These are phyloP conservation scores for Fulica atra DNA, from an alignment of 2,113 vertebrate genomes.

Conservation along the genomic window DNA sequence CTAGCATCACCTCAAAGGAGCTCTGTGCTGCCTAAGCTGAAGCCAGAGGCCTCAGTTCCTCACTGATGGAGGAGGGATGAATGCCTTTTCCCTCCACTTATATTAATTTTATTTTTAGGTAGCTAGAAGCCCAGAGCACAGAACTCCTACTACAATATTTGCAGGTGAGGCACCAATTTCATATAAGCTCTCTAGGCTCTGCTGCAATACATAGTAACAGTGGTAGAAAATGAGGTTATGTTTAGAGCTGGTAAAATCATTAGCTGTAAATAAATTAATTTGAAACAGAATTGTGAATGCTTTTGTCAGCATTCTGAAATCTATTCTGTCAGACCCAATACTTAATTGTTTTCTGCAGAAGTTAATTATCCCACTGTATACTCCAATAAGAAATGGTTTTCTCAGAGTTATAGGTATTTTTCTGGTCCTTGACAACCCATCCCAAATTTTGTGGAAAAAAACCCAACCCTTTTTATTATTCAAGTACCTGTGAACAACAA, in stretches of 20 bases:
- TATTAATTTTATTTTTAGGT: neutral
- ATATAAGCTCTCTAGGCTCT: neutral
- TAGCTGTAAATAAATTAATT: neutral
- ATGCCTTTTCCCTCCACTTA: neutral
- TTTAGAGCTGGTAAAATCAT: constrained; percentile 14
- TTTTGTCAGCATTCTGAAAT: neutral
- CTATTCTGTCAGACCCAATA: neutral
- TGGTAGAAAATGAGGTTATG: neutral
- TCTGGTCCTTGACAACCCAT: neutral
- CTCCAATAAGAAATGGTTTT: neutral
- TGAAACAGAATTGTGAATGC: neutral
- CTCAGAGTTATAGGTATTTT: neutral
- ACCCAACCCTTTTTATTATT: neutral
- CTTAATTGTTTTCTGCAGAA: neutral
- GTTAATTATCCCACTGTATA: neutral
- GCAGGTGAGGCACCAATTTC: neutral
- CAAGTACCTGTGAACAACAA: neutral
- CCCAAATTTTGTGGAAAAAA: neutral
- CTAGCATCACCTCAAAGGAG: neutral
- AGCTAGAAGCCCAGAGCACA: neutral
- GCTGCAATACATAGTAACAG: neutral
- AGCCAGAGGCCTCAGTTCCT: no score
- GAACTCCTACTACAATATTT: neutral
- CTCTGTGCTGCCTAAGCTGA: neutral
- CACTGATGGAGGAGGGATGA: neutral